Percentiles rank a stretch among this genome's conserved stretches.
These are phyloP conservation scores for Boulengeromyrus knoepffleri DNA, from an alignment of 2,113 vertebrate genomes.

Conservation along the genomic window DNA sequence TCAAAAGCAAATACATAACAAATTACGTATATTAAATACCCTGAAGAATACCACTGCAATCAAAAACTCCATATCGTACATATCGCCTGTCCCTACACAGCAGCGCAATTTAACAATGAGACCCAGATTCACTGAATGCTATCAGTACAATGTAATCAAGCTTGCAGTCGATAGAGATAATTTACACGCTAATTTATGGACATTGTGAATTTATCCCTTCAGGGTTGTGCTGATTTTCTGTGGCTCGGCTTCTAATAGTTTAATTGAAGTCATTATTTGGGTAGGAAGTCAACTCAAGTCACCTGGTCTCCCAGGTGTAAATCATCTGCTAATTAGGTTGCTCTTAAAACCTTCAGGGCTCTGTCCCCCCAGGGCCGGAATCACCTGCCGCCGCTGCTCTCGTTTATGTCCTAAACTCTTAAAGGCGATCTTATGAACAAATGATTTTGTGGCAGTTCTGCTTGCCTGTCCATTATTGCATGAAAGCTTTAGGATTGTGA, in stretches of 20 bases:
- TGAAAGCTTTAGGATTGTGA: background rate
- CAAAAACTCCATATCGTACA: background rate
- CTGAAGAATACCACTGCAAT: background rate
- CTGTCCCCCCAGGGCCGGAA: background rate
- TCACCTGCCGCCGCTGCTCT: background rate
- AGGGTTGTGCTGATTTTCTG: background rate
- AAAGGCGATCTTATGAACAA: background rate
- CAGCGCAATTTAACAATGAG: background rate
- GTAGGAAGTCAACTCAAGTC: slow-evolving; percentile 11
- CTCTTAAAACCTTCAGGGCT: background rate
- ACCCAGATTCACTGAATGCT: background rate
- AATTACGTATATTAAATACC: background rate
- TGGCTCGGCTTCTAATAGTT: slow-evolving; percentile 4
- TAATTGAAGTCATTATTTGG: slow-evolving; percentile 18
- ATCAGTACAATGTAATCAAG: background rate
- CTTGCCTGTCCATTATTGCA: background rate
- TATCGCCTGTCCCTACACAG: background rate
- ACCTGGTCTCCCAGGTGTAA: slow-evolving; percentile 17
- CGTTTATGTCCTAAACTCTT: background rate
- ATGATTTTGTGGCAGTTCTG: background rate
- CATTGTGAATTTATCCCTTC: background rate
- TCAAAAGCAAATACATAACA: background rate
- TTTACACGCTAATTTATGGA: slow-evolving; percentile 13
- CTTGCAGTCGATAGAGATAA: background rate
- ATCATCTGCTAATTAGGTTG: slow-evolving; percentile 11